Evolutionary conservation across 1,140 invertebrate genomes (phyloP).

Genomic region (Pseudobourletiella spinata): DNA sequence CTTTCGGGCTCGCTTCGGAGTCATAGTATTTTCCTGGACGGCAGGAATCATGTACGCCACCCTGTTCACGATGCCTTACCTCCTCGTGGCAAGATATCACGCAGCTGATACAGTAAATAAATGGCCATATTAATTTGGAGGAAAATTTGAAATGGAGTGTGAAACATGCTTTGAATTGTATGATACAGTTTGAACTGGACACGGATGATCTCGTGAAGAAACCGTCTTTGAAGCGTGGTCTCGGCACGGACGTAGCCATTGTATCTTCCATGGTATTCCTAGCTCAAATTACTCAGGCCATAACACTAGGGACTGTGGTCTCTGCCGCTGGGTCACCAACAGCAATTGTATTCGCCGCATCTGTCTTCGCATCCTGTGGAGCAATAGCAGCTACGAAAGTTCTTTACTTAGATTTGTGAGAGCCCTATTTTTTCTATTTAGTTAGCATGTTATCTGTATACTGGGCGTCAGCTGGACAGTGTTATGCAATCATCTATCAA

Average conservation of each 20-base stretch:
- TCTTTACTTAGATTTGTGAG: constrained; percentile 72
- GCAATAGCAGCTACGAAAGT: constrained; percentile 74
- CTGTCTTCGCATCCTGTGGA: constrained; percentile 71
- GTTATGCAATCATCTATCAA: no score
- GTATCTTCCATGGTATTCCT: constrained; percentile 92
- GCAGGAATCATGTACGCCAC: constrained; percentile 96
- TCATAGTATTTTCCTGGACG: constrained; percentile 78
- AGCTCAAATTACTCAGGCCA: constrained; percentile 80
- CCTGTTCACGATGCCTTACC: constrained; percentile 92
- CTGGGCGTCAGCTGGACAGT: no score
- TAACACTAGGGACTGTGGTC: constrained; percentile 77
- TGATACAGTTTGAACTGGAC: constrained; percentile 25
- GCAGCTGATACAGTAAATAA: constrained; percentile 63
- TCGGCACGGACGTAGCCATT: constrained; percentile 88
- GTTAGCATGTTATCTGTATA: no score
- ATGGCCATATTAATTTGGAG: background rate
- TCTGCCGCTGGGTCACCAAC: constrained; percentile 65
- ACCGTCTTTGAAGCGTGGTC: constrained; percentile 55
- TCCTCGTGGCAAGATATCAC: constrained; percentile 88
- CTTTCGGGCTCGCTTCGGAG: constrained; percentile 62
- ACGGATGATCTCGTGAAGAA: constrained; percentile 18
- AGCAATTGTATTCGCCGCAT: constrained; percentile 66
- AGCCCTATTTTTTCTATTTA: no score
- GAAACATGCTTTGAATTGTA: background rate
- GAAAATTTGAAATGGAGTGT: background rate